phyloP scores from a whole-genome alignment of 2,888 invertebrate species.

The Dorcus parallelipipedus region DNA sequence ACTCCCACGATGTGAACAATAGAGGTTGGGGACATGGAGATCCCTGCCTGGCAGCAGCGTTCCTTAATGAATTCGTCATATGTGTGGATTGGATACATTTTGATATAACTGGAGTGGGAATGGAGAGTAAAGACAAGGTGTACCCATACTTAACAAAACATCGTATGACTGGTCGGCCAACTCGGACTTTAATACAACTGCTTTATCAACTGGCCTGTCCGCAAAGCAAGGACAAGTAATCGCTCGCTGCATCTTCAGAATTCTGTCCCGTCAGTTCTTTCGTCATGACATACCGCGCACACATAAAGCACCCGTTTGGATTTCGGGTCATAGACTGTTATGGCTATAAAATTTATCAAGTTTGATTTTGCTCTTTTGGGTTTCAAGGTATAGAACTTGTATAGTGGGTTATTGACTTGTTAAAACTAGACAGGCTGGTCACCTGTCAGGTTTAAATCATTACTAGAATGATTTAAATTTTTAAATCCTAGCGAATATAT shows the following conservation, averaged over 20 bases:
- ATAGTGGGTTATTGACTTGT: conserved; percentile 33
- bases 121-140: conserved; percentile 27
- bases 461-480: conserved; percentile 14
- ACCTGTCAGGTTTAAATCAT: conserved; percentile 31
- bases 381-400: conserved; percentile 16
- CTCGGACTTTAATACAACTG: conserved; percentile 51
- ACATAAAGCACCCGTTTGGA: conserved; percentile 5
- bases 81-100: conserved; percentile 60
- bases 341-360: conserved; percentile 14
- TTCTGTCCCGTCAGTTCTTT: conserved; percentile 9
- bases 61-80: conserved; percentile 54
- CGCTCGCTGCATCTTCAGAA: conserved; percentile 1
- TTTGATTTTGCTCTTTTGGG: conserved; percentile 15
- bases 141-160: conserved; percentile 54
- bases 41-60: conserved; percentile 46
- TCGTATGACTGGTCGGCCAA: conserved; percentile 53
- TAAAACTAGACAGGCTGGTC: conserved; percentile 37
- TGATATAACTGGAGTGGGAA: conserved; percentile 55
- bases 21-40: conserved; percentile 43
- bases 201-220: conserved; percentile 48
- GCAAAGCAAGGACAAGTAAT: conserved; percentile 11
- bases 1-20: conserved; percentile 45
- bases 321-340: conserved; percentile 1
- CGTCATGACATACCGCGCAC: conserved; percentile 7
- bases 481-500: conserved; percentile 20